Evolutionary conservation across 2,888 invertebrate species (phyloP), one percentile per base, ranked within the genome.

Genomic region (Eupithecia centaureata): DNA sequence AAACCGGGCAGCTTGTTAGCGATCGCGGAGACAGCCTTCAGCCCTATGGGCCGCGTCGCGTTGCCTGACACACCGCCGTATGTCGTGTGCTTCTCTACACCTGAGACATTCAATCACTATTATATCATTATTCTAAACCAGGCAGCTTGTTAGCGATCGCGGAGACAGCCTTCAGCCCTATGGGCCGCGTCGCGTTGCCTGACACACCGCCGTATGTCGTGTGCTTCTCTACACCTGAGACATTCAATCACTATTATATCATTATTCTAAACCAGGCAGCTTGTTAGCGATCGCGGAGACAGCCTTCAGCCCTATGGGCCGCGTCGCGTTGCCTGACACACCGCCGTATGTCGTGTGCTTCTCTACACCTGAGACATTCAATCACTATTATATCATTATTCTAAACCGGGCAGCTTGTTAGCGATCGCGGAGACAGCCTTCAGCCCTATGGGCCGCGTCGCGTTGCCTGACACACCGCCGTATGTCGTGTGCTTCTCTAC

Each of bases 191-290:
- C 0, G 99, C 98, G 86, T 98, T 99, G 58, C 99, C 96, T 15
- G 97, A 97, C 0, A 99, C 96, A 0, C 99, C 99, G 8, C 99
- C 99, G 83, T 98, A 99, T 0, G 99, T 99, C 1, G 98, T 98
- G 64, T 95, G 94, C 83, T 96, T 96, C 51, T 96, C 94, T 74
- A 90, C 81, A 13, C 95, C 93, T 93, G 68, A 0, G 25, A 54
- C 25, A 27, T 28, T 5, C 52, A 5, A 42, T 35, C 10, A 35
- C n/a, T n/a, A n/a, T n/a, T n/a, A n/a, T n/a, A n/a, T n/a, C n/a
- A n/a, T n/a, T n/a, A n/a, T n/a, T n/a, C n/a, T n/a, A 98, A 98
- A 1, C 96, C 97, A 0, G 98, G 98, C 35, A 99, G 80, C 58
- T 95, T 95, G 69, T 95, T 95, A 1, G 96, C 97, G 73, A 99